A percentile compares a stretch with the other conserved stretches of the same genome.
phyloP scores from a whole-genome alignment of 2,113 vertebrate genomes.

The Puntigrus tetrazona region DNA sequence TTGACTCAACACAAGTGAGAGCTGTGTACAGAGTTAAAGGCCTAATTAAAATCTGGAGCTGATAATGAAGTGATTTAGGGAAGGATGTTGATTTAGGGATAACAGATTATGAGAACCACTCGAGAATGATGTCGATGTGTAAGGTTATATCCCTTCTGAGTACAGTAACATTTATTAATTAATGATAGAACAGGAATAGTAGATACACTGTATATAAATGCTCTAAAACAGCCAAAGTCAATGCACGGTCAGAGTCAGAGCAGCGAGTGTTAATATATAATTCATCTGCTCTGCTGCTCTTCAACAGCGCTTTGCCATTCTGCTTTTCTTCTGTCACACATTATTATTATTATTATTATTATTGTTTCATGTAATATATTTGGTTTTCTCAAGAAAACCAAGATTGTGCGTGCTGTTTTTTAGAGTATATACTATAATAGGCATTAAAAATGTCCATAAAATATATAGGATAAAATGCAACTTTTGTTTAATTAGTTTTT shows the following conservation, averaged over 20 bases:
- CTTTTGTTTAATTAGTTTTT: no score
- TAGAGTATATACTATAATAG: not conserved
- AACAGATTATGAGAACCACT: conserved; percentile 20
- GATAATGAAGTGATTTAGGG: conserved; percentile 46
- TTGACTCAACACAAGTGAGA: conserved; percentile 52
- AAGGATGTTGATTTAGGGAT: conserved; percentile 31
- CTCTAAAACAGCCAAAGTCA: not conserved
- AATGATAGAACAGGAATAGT: conserved; percentile 23
- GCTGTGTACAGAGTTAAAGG: conserved; percentile 46
- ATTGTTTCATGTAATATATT: not conserved
- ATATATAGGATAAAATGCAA: no score
- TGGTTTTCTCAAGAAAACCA: not conserved
- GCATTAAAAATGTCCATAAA: no score
- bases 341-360: no score
- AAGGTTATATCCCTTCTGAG: conserved; percentile 40
- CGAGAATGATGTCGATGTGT: conserved; percentile 23
- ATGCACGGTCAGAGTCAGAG: not conserved
- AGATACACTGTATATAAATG: not conserved
- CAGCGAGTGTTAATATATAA: conserved; percentile 16
- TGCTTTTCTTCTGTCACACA: not conserved
- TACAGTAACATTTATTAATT: conserved; percentile 38
- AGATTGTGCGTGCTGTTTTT: not conserved
- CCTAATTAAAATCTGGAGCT: conserved; percentile 55
- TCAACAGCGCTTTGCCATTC: not conserved
- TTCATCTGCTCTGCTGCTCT: conserved; percentile 13